Evolutionary conservation across 2,888 invertebrate genomes (phyloP), one percentile per base, ranked within the genome.

Genomic region (Syritta pipiens): DNA sequence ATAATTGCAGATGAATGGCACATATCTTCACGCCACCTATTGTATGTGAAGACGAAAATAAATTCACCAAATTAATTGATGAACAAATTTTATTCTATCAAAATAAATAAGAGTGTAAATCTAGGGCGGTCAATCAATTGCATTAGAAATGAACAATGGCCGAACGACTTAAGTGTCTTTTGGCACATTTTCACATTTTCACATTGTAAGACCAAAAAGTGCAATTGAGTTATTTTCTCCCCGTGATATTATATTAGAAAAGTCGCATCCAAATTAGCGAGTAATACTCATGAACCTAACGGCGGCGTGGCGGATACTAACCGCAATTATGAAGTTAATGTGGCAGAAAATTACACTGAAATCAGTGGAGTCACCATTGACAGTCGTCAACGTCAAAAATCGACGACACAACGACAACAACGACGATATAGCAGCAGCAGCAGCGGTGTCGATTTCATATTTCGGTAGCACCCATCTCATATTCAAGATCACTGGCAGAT

Each of bases 381-480:
- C n/a, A n/a, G n/a, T n/a, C n/a, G n/a, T n/a, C n/a, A n/a, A n/a
- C n/a, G n/a, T n/a, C n/a, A n/a, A n/a, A n/a, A n/a, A n/a, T n/a
- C n/a, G n/a, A n/a, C n/a, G n/a, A n/a, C n/a, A 37, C 37, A 17
- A 37, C 19, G 17, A 37, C 37, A 17, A 7, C 37, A 17, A 3
- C 10, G 37, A 32, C 12, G 32, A 30, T 1, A 30, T 9, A 30
- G n/a, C n/a, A n/a, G n/a, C n/a, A n/a, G n/a, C n/a, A 48, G 28
- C 4, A 42, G 30, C 30, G 28, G 44, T 30, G 14, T 35, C 4
- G 48, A 48, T 48, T 35, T 60, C 46, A 46, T 55, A 53, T 60
- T 68, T 62, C 68, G 75, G 69, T 69, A 76, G 75, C 75, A 76
- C 35, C 49, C 32, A 62, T 69, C 55, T 57, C 62, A 46, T 28